These are phyloP conservation scores for Chanos chanos DNA, from an alignment of 2,797 vertebrate species.

Conservation along the genomic window DNA sequence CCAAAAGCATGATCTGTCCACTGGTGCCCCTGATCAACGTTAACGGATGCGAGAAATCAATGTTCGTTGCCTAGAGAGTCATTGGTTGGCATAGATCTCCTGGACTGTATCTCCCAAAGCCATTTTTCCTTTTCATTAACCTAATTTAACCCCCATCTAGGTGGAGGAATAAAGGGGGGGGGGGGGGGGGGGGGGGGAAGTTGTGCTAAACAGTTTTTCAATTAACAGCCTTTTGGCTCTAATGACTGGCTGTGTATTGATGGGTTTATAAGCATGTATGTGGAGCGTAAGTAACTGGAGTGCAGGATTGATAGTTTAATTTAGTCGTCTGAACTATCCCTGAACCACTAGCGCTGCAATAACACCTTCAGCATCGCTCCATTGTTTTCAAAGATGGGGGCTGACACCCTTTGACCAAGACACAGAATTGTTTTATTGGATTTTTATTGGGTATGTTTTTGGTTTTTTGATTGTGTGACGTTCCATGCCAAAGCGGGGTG, in stretches of 20 bases:
- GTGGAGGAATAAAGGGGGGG: slow-evolving; percentile 25
- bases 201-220: slow-evolving; percentile 50
- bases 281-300: no score
- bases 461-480: no score
- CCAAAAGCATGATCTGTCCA: slow-evolving; percentile 47
- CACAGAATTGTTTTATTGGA: no score
- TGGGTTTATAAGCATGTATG: slow-evolving; percentile 1
- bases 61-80: slow-evolving; percentile 42
- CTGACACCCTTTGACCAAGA: no score
- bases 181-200: slow-evolving; percentile 15
- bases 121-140: slow-evolving; percentile 49
- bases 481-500: no score
- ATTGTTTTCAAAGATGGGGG: no score
- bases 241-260: slow-evolving; percentile 53
- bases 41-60: slow-evolving; percentile 39
- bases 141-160: slow-evolving; percentile 44
- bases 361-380: no score
- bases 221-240: slow-evolving; percentile 51
- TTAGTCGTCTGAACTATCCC: no score
- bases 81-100: slow-evolving; percentile 18
- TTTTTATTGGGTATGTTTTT: no score
- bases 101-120: slow-evolving; percentile 24
- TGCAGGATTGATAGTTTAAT: no score
- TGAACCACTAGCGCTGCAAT: no score
- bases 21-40: slow-evolving; percentile 37